A percentile compares a stretch with the other conserved stretches of the same genome.
Evolutionary conservation across 2,113 vertebrate species (phyloP).

Genomic region (Dipodomys stephensi): DNA sequence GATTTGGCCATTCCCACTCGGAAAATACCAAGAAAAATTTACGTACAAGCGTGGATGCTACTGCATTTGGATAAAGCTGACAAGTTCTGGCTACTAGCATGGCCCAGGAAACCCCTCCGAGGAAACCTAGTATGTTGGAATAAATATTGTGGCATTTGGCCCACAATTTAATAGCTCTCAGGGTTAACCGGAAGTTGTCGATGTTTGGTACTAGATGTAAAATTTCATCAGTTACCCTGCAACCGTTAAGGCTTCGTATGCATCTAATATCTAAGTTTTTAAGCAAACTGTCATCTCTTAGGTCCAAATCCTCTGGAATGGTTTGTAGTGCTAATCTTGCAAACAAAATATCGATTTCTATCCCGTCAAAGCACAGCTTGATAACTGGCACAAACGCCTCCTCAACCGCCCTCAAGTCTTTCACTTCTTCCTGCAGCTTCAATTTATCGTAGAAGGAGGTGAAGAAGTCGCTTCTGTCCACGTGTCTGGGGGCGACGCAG

Average conservation of each 20-base stretch:
- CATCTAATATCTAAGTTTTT: conserved; percentile 93
- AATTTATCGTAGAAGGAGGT: conserved; percentile 93
- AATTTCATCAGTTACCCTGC: conserved; percentile 95
- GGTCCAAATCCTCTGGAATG: conserved; percentile 92
- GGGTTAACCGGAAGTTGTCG: conserved; percentile 93
- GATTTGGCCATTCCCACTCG: conserved; percentile 95
- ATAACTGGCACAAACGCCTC: conserved; percentile 95
- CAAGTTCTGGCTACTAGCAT: conserved; percentile 95
- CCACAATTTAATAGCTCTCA: conserved; percentile 95
- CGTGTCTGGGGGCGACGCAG: conserved; percentile 92
- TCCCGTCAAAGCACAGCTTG: conserved; percentile 93
- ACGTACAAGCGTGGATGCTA: conserved; percentile 92
- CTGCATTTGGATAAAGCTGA: conserved; percentile 94
- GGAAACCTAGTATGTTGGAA: conserved; percentile 94
- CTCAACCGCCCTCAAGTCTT: conserved; percentile 91
- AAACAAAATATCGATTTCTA: conserved; percentile 96
- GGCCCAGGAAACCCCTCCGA: conserved; percentile 95
- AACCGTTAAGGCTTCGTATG: conserved; percentile 95
- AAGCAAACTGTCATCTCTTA: conserved; percentile 91
- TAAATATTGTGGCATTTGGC: conserved; percentile 95
- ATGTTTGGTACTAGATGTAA: conserved; percentile 93
- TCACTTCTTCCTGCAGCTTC: conserved; percentile 92
- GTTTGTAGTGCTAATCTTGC: conserved; percentile 91
- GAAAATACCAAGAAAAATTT: conserved; percentile 94
- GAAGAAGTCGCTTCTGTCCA: conserved; percentile 93